phyloP scores from a whole-genome alignment of 2,113 vertebrate genomes.

The Columba livia region DNA sequence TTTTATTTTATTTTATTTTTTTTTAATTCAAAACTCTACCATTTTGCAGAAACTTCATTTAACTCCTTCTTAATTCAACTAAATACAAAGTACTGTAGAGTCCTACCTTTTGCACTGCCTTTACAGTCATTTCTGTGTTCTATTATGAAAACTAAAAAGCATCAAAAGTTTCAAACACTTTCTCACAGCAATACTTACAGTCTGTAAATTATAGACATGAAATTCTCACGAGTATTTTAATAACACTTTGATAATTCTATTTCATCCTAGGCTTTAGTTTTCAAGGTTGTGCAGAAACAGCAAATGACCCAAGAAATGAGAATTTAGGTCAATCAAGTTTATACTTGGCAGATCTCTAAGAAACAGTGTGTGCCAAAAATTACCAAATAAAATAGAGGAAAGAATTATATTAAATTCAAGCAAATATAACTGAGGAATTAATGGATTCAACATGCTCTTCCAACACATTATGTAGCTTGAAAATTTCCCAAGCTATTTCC shows the following conservation, averaged over 20 bases:
- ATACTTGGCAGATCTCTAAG: background rate
- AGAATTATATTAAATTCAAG: background rate
- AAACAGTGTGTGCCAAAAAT: background rate
- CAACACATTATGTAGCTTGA: background rate
- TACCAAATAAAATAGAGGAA: conserved; percentile 1
- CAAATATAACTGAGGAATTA: background rate
- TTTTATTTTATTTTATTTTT: background rate
- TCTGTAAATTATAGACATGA: conserved; percentile 31
- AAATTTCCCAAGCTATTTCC: background rate
- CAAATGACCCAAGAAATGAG: background rate
- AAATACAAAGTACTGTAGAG: background rate
- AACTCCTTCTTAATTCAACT: background rate
- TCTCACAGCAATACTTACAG: background rate
- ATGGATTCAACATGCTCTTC: background rate
- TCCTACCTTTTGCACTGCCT: background rate
- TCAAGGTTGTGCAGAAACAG: conserved; percentile 21
- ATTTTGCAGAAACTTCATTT: background rate
- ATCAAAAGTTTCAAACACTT: conserved; percentile 3
- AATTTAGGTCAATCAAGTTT: conserved; percentile 36
- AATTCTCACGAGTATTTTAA: conserved; percentile 26
- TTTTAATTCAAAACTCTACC: background rate
- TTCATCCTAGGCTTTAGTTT: conserved; percentile 36
- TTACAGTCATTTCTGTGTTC: background rate
- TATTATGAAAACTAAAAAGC: conserved; percentile 20
- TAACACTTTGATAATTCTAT: conserved; percentile 17